Percentiles rank a stretch among this genome's conserved stretches.
These are phyloP conservation scores for Coenonympha glycerion DNA, from an alignment of 2,888 invertebrate genomes.

Conservation along the genomic window DNA sequence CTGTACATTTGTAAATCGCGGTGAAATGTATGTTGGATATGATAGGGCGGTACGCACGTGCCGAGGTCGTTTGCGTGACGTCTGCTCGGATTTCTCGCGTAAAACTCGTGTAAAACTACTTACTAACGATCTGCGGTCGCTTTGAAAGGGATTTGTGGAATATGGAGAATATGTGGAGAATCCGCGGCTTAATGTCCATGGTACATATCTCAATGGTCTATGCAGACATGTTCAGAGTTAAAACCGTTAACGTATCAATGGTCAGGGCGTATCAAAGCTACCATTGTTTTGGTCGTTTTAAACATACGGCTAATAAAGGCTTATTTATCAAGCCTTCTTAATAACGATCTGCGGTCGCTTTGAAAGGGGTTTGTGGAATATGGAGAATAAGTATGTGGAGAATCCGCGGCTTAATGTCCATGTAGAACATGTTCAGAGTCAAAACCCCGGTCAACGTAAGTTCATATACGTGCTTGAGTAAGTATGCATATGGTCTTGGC, in stretches of 20 bases:
- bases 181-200: no score
- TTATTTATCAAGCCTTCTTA: no score
- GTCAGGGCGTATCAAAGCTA: not conserved
- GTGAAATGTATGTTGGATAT: constrained; percentile 46
- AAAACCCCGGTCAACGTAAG: no score
- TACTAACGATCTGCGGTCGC: constrained; percentile 44
- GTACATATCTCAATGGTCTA: no score
- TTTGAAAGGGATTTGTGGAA: constrained; percentile 23
- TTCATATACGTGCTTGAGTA: no score
- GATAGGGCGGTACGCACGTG: constrained; percentile 53
- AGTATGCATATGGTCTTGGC: no score
- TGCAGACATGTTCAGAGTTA: no score
- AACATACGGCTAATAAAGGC: no score
- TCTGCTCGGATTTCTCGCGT: constrained; percentile 49
- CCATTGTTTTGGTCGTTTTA: no score
- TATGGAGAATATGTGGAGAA: not conserved
- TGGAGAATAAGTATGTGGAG: not conserved
- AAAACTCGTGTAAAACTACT: constrained; percentile 55
- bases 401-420: not conserved
- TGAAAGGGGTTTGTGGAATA: constrained; percentile 24
- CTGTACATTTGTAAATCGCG: constrained; percentile 49
- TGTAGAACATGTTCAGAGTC: no score
- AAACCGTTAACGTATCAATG: no score
- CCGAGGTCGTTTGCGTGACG: constrained; percentile 54
- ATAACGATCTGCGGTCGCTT: constrained; percentile 40